Conservation (phyloP, 2,797 vertebrate species). For the Zonotrichia albicollis region DNA sequence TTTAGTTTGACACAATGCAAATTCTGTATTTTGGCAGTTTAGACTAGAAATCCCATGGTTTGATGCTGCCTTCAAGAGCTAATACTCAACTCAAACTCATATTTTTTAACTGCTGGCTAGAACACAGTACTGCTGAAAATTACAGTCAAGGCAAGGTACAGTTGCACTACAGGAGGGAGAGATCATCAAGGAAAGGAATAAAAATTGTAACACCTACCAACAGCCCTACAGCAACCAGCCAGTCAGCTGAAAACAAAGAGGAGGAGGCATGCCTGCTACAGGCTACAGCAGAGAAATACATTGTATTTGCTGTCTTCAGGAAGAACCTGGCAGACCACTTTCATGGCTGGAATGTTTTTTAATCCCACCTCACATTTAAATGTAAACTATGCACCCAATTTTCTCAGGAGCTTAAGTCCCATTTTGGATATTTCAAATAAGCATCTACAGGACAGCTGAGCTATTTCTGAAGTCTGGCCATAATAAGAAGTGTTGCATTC, state of each 20-base stretch:
- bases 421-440: background rate
- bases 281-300: background rate
- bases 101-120: background rate
- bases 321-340: background rate
- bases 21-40: background rate
- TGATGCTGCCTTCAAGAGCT: background rate
- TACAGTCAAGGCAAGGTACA: background rate
- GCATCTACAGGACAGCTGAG: background rate
- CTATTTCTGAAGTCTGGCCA: background rate
- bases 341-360: background rate
- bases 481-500: background rate
- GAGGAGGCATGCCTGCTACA: background rate
- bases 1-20: background rate
- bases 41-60: background rate
- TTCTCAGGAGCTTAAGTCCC: background rate
- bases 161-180: background rate
- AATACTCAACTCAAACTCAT: background rate
- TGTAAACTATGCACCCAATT: background rate
- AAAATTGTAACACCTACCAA: background rate
- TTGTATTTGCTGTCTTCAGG: background rate
- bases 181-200: background rate
- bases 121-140: background rate
- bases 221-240: background rate
- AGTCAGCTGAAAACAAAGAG: background rate
- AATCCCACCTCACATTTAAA: background rate